These are phyloP conservation scores for Trileptium ribeirensis DNA, from an alignment of 2,888 invertebrate genomes.

Conservation along the genomic window DNA sequence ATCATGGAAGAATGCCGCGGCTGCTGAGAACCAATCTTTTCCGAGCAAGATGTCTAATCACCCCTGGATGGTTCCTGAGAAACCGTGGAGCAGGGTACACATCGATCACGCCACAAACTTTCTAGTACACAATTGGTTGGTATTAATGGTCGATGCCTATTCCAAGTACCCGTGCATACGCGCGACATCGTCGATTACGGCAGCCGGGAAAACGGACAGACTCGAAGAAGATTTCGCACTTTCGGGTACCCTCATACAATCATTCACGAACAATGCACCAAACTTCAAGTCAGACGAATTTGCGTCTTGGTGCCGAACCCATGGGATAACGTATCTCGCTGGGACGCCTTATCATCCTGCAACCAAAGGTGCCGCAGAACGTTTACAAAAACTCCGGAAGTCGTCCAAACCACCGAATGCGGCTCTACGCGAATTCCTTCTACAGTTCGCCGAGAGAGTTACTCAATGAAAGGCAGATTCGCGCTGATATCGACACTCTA, in stretches of 20 bases:
- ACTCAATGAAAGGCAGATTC: conserved; percentile 19
- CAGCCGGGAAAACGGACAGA: conserved; percentile 29
- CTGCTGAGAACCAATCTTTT: conserved; percentile 4
- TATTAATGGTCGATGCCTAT: neutral
- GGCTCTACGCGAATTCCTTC: conserved; percentile 25
- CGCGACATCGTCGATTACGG: neutral
- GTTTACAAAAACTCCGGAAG: conserved; percentile 25
- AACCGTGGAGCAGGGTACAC: conserved; percentile 41
- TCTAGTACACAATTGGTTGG: conserved; percentile 20
- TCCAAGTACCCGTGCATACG: conserved; percentile 18
- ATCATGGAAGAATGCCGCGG: neutral
- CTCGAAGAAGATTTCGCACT: conserved; percentile 34
- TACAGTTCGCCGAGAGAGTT: conserved; percentile 28
- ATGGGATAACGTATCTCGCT: conserved; percentile 17
- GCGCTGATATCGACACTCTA: neutral
- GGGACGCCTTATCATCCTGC: conserved; percentile 38
- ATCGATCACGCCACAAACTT: conserved; percentile 41
- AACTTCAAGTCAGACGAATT: conserved; percentile 26
- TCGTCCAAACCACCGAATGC: conserved; percentile 22
- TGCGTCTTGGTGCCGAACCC: neutral
- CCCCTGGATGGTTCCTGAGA: conserved; percentile 40
- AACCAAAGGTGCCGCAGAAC: conserved; percentile 24
- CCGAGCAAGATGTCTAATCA: conserved; percentile 33
- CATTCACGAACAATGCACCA: conserved; percentile 39
- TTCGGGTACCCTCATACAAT: conserved; percentile 32